Percentiles rank a stretch among this genome's conserved stretches.
phyloP scores from a whole-genome alignment of 1,140 invertebrate genomes.

The Mylabris phalerata region DNA sequence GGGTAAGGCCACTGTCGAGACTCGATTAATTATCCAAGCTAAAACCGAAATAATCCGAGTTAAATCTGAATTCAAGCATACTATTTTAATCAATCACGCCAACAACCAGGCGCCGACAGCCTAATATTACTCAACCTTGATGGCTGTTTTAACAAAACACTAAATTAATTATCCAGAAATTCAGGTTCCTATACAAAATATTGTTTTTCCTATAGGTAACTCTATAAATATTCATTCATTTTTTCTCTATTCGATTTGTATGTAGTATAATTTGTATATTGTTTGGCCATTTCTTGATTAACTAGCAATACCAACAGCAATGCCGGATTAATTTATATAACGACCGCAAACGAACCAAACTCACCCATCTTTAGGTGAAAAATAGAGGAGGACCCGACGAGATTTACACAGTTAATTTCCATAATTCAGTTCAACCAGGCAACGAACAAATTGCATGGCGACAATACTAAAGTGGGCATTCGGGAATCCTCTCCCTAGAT shows the following conservation, averaged over 20 bases:
- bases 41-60: conserved; percentile 3
- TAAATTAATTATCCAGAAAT: conserved; percentile 10
- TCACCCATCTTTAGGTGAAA: conserved; percentile 19
- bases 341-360: conserved; percentile 11
- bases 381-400: conserved; percentile 20
- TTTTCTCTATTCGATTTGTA: too few relatives aligned
- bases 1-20: too few relatives aligned
- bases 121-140: conserved; percentile 7
- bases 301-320: not conserved
- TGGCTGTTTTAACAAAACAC: conserved; percentile 9
- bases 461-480: conserved; percentile 22
- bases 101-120: conserved; percentile 10
- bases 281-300: not conserved
- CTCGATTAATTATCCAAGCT: conserved; percentile 8
- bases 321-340: conserved; percentile 17
- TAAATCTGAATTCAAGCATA: conserved; percentile 10
- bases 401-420: conserved; percentile 33
- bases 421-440: conserved; percentile 26
- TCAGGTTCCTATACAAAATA: not conserved
- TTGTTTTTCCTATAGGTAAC: not conserved
- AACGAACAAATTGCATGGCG: conserved; percentile 27
- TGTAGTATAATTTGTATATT: too few relatives aligned
- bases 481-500: conserved; percentile 16
- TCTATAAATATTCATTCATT: too few relatives aligned
- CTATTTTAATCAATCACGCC: conserved; percentile 12